Evolutionary conservation across 2,797 vertebrate species (phyloP).

Genomic region (Botia almorhae): DNA sequence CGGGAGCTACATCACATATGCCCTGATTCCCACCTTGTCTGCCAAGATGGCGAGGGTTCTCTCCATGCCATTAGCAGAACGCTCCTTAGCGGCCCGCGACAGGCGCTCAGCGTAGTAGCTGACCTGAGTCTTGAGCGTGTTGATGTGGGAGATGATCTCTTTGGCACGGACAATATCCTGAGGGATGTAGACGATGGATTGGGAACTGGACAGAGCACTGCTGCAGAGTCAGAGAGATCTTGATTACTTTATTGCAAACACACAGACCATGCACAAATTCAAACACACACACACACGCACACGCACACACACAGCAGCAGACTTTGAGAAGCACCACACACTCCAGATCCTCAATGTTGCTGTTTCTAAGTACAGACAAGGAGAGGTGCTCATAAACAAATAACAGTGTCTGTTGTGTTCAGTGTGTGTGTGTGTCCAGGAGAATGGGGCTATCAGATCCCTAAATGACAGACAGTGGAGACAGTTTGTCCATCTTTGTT

Average conservation of each 20-base stretch:
- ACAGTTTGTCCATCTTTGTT: neutral
- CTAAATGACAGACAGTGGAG: neutral
- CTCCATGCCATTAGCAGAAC: conserved; percentile 92
- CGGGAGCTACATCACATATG: neutral
- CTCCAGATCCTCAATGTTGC: neutral
- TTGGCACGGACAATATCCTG: conserved; percentile 93
- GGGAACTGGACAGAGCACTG: conserved; percentile 84
- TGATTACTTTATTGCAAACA: neutral
- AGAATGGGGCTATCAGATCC: neutral
- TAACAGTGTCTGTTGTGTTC: neutral
- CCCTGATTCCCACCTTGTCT: conserved; percentile 85
- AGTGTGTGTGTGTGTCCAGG: neutral
- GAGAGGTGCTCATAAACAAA: neutral
- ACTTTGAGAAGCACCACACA: conserved; percentile 9
- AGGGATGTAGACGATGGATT: conserved; percentile 93
- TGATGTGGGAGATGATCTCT: conserved; percentile 97
- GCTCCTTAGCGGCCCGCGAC: conserved; percentile 93
- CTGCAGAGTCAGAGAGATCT: conserved; percentile 38
- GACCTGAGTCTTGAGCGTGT: conserved; percentile 97
- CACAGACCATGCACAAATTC: neutral
- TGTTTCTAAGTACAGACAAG: conserved; percentile 11
- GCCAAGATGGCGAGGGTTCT: conserved; percentile 92
- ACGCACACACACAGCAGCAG: neutral
- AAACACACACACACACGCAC: neutral
- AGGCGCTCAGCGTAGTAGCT: conserved; percentile 97